These are phyloP conservation scores for Agelaius phoeniceus DNA, from an alignment of 2,113 vertebrate genomes.

Conservation along the genomic window DNA sequence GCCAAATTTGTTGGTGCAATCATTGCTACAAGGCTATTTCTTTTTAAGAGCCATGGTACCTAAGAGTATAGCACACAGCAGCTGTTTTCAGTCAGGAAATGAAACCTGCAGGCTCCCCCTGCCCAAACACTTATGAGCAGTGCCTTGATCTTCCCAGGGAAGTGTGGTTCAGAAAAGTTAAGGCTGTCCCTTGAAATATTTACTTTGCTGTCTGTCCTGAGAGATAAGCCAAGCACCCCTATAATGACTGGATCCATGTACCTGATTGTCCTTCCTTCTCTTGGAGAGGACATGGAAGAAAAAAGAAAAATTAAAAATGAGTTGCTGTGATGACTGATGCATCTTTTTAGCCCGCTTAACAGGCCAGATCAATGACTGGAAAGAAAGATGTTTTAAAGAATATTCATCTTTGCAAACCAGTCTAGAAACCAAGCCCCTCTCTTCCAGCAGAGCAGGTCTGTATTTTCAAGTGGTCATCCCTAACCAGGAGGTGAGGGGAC, in stretches of 20 bases:
- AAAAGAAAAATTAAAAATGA: background rate
- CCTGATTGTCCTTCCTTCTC: background rate
- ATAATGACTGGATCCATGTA: background rate
- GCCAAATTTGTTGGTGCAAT: conserved; percentile 40
- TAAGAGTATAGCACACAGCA: background rate
- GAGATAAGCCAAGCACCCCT: background rate
- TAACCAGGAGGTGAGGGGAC: background rate
- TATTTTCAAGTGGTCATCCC: background rate
- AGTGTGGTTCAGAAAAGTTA: background rate
- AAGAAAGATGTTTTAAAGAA: background rate
- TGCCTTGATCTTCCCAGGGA: background rate
- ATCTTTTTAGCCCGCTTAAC: background rate
- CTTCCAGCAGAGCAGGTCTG: background rate
- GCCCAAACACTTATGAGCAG: background rate
- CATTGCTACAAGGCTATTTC: background rate
- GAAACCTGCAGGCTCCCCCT: background rate
- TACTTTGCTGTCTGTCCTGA: background rate
- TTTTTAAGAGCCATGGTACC: background rate
- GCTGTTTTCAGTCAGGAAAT: background rate
- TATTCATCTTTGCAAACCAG: background rate
- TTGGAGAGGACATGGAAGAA: background rate
- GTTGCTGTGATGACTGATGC: background rate
- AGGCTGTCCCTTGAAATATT: background rate
- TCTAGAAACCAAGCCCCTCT: background rate
- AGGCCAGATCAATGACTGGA: background rate